Evolutionary conservation across 92 coral and sea anemone species (phyloP), one percentile per base, ranked within the genome.

Genomic region (Diadumene lineata): DNA sequence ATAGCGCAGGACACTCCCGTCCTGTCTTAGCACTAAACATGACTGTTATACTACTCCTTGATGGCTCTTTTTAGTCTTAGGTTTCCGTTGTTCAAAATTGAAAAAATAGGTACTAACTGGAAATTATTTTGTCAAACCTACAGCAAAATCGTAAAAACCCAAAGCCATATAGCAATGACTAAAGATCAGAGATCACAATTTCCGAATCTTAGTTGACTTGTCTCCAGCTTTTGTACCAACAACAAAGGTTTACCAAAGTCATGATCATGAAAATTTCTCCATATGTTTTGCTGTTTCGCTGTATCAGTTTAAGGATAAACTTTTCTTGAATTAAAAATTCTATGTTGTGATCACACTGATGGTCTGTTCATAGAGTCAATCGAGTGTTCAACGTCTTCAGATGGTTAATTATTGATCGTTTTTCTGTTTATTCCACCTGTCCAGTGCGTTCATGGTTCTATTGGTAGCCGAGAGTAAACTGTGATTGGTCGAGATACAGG

Each of bases 391-490:
- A 62, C 7, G 48, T 33, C 50, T 38, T 72, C 33, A 72, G 62
- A 50, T 56, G 46, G 19, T 72, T 16, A 72, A 72, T 33, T 10
- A 33, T 72, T 72, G 57, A 72, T 72, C 29, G 48, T 50, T 33
- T 0, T 32, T 3, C 43, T 48, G 43, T 53, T 55, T 50, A 31
- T 56, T 28, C 51, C 77, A 72, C 77, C 77, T 72, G 77, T 56
- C 38, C 31, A 60, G 65, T 31, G 18, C 23, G 38, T 38, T 38
- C 48, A n/a, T 4, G 30, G 19, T 48, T 9, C 31, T 34, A 32
- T 55, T 24, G 43, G 66, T 72, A 11, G 17, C 57, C 43, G 11
- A 27, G 56, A 56, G 31, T 56, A 65, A 72, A 72, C 65, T 28
- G 15, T 29, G 63, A 56, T 72, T 0, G 38, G 30, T 26, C 31